A percentile compares a stretch with the other conserved stretches of the same genome.
These are phyloP conservation scores for Oreochromis niloticus DNA, from an alignment of 2,113 vertebrate species.

Conservation along the genomic window DNA sequence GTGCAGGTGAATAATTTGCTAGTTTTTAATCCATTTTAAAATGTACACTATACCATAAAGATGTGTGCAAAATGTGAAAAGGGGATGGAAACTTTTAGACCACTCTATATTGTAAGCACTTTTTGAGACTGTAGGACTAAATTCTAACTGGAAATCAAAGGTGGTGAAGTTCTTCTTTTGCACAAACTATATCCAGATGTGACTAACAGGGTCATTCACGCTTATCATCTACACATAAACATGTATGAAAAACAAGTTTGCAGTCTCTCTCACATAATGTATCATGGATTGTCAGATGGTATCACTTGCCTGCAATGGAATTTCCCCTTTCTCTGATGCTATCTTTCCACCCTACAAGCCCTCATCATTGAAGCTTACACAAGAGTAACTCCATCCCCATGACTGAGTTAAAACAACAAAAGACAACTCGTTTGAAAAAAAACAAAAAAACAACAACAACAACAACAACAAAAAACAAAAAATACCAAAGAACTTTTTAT, in stretches of 20 bases:
- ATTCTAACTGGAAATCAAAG: neutral
- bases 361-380: constrained; percentile 24
- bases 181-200: constrained; percentile 5
- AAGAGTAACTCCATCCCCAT: constrained; percentile 58
- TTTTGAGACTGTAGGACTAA: neutral
- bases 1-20: neutral
- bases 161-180: neutral
- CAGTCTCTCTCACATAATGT: neutral
- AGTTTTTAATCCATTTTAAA: neutral
- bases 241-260: neutral
- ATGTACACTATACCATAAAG: neutral
- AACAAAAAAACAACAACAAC: neutral
- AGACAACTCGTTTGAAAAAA: constrained; percentile 2
- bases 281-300: constrained; percentile 29
- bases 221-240: neutral
- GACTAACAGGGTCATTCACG: neutral
- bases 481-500: constrained; percentile 39
- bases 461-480: neutral
- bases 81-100: neutral
- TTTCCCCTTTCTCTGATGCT: constrained; percentile 32
- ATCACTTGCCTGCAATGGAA: constrained; percentile 30
- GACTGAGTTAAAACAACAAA: constrained; percentile 71
- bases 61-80: neutral
- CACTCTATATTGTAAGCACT: neutral
- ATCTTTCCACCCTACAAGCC: constrained; percentile 18